Conservation (phyloP, 2,113 vertebrate genomes). For the Paraplagusia blochii region DNA sequence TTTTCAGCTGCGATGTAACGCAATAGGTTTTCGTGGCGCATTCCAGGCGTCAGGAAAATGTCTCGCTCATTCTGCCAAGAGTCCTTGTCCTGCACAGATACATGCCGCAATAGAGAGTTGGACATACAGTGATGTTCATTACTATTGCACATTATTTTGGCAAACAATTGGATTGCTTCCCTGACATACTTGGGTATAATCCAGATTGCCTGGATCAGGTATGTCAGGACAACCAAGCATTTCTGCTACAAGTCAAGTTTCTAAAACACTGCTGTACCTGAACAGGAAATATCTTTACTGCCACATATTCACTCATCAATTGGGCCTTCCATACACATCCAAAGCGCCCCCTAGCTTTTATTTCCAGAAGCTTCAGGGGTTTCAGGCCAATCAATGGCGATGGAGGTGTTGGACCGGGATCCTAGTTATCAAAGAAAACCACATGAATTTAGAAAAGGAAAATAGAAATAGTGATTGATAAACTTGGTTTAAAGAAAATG, state of each 20-base stretch:
- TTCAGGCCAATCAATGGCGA: constrained; percentile 92
- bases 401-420: constrained; percentile 85
- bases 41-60: constrained; percentile 90
- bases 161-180: no score
- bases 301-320: constrained; percentile 92
- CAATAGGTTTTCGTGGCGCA: constrained; percentile 94
- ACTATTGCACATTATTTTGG: no score
- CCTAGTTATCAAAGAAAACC: constrained; percentile 65
- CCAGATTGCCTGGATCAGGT: no score
- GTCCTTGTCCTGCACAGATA: constrained; percentile 85
- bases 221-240: no score
- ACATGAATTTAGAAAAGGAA: neutral
- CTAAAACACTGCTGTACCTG: constrained; percentile 76
- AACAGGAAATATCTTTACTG: constrained; percentile 95
- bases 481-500: neutral
- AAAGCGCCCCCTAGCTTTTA: constrained; percentile 94
- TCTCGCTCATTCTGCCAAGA: constrained; percentile 98
- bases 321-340: constrained; percentile 98
- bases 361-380: constrained; percentile 92
- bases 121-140: no score
- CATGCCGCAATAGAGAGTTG: neutral
- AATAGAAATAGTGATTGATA: neutral
- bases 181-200: no score
- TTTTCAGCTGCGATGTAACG: constrained; percentile 96
- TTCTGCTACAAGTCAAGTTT: no score